These are phyloP conservation scores for Trissolcus brochymenae DNA, from an alignment of 2,888 invertebrate species.

Conservation along the genomic window DNA sequence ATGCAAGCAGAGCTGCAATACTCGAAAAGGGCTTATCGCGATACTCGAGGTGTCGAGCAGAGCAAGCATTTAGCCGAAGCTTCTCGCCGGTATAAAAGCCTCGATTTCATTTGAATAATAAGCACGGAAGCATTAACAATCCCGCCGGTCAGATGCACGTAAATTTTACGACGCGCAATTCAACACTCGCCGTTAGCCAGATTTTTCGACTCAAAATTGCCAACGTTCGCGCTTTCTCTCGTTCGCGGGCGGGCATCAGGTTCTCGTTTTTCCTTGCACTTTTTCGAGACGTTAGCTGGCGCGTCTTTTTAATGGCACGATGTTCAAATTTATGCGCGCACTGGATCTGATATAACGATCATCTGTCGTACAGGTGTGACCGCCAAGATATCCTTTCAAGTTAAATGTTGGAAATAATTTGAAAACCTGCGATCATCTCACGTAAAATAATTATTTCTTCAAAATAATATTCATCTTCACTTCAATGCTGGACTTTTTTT, in stretches of 20 bases:
- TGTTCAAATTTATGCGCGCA: constrained; percentile 14
- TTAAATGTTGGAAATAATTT: too few relatives aligned
- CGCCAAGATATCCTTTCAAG: not conserved
- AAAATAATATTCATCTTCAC: too few relatives aligned
- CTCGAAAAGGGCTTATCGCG: constrained; percentile 39
- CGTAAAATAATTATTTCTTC: too few relatives aligned
- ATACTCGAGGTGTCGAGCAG: constrained; percentile 40
- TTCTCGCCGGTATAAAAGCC: constrained; percentile 59
- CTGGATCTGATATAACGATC: constrained; percentile 25
- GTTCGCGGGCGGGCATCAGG: not conserved
- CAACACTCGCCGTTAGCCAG: constrained; percentile 35
- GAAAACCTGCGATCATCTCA: too few relatives aligned
- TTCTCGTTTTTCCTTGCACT: not conserved
- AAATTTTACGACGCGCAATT: constrained; percentile 56
- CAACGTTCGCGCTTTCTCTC: constrained; percentile 10
- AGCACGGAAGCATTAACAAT: constrained; percentile 65
- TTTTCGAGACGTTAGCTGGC: not conserved
- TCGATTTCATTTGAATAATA: constrained; percentile 68
- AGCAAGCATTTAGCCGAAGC: constrained; percentile 58
- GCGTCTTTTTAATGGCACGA: not conserved
- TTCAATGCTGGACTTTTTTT: too few relatives aligned
- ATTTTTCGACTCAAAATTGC: constrained; percentile 35
- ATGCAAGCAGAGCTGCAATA: constrained; percentile 14
- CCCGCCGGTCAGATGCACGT: constrained; percentile 62
- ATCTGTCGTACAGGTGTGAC: constrained; percentile 30